phyloP scores from a whole-genome alignment of 2,113 vertebrate genomes.

The Anoplopoma fimbria region DNA sequence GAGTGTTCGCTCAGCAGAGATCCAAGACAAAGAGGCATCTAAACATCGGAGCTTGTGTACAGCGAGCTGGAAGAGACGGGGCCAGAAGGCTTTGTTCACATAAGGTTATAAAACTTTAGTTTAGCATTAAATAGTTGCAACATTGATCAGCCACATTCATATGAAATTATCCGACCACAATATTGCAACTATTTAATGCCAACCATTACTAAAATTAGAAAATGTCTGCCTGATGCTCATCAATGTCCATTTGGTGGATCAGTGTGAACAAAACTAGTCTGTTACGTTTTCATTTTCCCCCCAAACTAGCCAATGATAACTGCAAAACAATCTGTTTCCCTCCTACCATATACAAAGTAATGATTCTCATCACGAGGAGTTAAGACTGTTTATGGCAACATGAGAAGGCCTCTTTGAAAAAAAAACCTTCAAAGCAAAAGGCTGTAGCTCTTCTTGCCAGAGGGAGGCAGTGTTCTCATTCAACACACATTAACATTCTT shows the following conservation, averaged over 20 bases:
- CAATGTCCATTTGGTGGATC: background rate
- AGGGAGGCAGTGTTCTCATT: conserved; percentile 74
- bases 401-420: conserved; percentile 19
- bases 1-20: conserved; percentile 33
- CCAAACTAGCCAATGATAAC: background rate
- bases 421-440: conserved; percentile 23
- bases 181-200: background rate
- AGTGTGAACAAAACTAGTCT: background rate
- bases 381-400: conserved; percentile 1
- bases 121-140: too few species aligned
- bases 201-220: background rate
- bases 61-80: conserved; percentile 34
- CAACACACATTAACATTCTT: conserved; percentile 43
- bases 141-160: too few species aligned
- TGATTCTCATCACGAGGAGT: background rate
- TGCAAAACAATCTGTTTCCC: background rate
- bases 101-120: conserved; percentile 31
- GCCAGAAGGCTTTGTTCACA: conserved; percentile 15
- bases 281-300: background rate
- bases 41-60: conserved; percentile 48
- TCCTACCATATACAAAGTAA: conserved; percentile 1
- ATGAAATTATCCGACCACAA: too few species aligned
- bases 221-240: background rate
- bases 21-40: conserved; percentile 52
- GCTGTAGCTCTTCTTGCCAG: conserved; percentile 53